Evolutionary conservation across 2,113 vertebrate species (phyloP), one percentile per base, ranked within the genome.

Genomic region (Ptyas mucosa): DNA sequence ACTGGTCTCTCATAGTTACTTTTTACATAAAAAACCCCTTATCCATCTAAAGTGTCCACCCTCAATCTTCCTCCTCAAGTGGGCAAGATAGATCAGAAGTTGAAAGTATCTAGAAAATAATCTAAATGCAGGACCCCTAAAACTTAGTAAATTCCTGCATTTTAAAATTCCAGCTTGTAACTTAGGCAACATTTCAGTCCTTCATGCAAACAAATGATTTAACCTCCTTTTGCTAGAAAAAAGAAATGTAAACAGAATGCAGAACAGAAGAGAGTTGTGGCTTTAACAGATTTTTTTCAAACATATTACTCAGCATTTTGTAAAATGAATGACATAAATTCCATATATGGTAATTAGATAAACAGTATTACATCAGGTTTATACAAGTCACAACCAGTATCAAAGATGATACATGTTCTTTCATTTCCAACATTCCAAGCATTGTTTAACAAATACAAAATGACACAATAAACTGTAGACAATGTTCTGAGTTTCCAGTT

Each of bases 361-460:
- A 94, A 61, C n/a, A 87, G 55, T 88, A 90, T 85, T 89, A 93
- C 91, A 91, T 89, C 95, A 96, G 86, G 39, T 93, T 89, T 95
- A 95, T 52, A 91, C 88, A 92, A 94, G 55, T 92, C 91, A 93
- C 85, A 34, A 87, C 39, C 52, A 94, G 94, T 95, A 92, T 21
- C 58, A 52, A 95, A 92, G 90, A 96, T 89, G 95, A 54, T 87
- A 91, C 92, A 93, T 93, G 95, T 58, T 96, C 64, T 95, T 89
- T 93, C n/a, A 92, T 94, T 96, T 94, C 54, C 92, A 81, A 90
- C 95, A 96, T 97, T 96, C 93, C 95, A 93, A 29, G 91, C 43
- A 90, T 95, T 95, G 92, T 95, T 95, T 53, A 12, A 96, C 46
- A 96, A 96, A 95, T 93, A 91, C 23, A 81, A 95, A 55, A 75